Evolutionary conservation across 2,888 invertebrate genomes (phyloP).

Genomic region (Polia nebulosa): DNA sequence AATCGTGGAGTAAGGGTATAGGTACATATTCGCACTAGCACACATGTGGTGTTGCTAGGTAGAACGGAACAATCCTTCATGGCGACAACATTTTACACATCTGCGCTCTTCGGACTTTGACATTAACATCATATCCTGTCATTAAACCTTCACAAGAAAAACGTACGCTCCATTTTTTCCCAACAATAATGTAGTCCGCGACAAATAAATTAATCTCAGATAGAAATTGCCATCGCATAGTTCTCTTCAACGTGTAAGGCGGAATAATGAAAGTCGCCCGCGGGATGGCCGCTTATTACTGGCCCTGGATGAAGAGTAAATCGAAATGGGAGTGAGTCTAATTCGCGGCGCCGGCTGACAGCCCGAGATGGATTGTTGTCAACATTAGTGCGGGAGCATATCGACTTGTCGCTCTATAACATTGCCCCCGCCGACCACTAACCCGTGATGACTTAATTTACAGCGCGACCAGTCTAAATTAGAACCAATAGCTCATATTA

Average conservation of each 20-base stretch:
- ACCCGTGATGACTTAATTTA: slow-evolving; percentile 57
- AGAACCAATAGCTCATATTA: slow-evolving; percentile 69
- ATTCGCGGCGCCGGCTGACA: slow-evolving; percentile 89
- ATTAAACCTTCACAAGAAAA: slow-evolving; percentile 85
- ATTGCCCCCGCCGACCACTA: slow-evolving; percentile 57
- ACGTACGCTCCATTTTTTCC: slow-evolving; percentile 75
- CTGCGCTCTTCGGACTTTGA: slow-evolving; percentile 79
- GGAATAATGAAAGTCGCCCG: slow-evolving; percentile 78
- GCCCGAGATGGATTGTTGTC: slow-evolving; percentile 89
- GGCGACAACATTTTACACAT: slow-evolving; percentile 84
- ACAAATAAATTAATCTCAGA: slow-evolving; percentile 85
- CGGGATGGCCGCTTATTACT: slow-evolving; percentile 80
- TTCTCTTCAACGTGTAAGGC: slow-evolving; percentile 69
- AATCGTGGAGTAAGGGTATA: slow-evolving; percentile 54
- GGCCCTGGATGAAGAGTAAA: slow-evolving; percentile 82
- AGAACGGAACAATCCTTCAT: slow-evolving; percentile 81
- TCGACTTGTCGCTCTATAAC: slow-evolving; percentile 85
- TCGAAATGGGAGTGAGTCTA: slow-evolving; percentile 89
- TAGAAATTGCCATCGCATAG: slow-evolving; percentile 82
- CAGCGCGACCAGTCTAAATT: slow-evolving; percentile 62
- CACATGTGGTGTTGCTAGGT: slow-evolving; percentile 81
- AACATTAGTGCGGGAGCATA: slow-evolving; percentile 89
- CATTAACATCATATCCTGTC: slow-evolving; percentile 88
- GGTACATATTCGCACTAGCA: slow-evolving; percentile 54
- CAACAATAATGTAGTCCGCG: slow-evolving; percentile 79